phyloP scores from a whole-genome alignment of 2,113 vertebrate genomes.

The Mungos mungo region DNA sequence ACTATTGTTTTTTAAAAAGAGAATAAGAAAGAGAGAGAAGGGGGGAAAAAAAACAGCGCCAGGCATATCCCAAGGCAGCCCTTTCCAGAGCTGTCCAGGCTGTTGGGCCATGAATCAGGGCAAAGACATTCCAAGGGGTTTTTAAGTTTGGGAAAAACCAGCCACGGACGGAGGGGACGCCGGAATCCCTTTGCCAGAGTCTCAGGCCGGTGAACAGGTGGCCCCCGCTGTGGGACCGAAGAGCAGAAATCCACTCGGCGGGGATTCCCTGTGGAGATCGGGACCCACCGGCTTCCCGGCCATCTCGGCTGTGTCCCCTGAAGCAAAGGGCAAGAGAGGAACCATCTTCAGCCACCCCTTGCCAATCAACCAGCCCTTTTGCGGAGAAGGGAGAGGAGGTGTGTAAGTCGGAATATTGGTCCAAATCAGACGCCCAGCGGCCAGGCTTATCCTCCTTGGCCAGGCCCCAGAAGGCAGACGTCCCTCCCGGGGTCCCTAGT shows the following conservation, averaged over 20 bases:
- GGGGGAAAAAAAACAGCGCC: neutral
- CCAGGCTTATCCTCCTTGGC: neutral
- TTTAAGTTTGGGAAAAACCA: neutral
- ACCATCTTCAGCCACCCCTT: neutral
- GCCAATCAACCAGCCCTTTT: neutral
- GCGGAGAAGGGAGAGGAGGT: neutral
- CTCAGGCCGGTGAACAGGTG: rapidly evolving
- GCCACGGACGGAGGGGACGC: rapidly evolving
- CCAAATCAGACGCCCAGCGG: neutral
- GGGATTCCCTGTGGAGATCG: neutral
- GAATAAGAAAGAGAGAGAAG: neutral
- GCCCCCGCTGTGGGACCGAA: rapidly evolving
- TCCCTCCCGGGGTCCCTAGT: neutral
- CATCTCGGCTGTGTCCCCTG: neutral
- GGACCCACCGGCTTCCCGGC: neutral
- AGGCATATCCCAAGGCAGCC: rapidly evolving
- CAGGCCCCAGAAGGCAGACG: neutral
- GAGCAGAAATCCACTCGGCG: neutral
- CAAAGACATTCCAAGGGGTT: neutral
- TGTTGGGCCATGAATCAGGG: rapidly evolving
- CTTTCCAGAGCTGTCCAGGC: rapidly evolving
- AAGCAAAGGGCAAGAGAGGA: neutral
- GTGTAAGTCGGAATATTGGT: neutral
- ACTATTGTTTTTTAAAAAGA: neutral
- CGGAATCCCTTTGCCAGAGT: neutral